Percentiles rank a stretch among this genome's conserved stretches.
These are phyloP conservation scores for Hedya salicella DNA, from an alignment of 2,888 invertebrate genomes.

Conservation along the genomic window DNA sequence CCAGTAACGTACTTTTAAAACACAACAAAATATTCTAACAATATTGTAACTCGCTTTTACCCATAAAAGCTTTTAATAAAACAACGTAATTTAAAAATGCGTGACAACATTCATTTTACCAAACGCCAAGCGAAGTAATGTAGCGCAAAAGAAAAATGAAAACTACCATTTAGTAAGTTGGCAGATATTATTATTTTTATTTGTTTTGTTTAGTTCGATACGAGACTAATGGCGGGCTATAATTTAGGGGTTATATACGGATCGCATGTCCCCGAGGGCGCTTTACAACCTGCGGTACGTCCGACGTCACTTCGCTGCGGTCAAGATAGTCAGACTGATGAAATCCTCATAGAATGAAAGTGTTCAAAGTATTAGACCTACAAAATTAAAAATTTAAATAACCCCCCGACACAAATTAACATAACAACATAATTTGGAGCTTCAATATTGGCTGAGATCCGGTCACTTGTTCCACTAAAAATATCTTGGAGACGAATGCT, in stretches of 20 bases:
- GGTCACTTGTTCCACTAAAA: no score
- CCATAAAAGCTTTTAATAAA: no score
- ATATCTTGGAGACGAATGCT: no score
- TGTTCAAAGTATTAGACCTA: no score
- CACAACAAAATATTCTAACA: not conserved
- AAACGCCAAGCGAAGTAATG: conserved; percentile 3
- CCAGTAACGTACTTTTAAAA: no score
- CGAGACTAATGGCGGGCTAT: conserved; percentile 38
- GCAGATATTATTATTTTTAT: conserved; percentile 38
- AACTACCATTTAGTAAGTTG: conserved; percentile 35
- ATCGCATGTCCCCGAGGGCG: conserved; percentile 36
- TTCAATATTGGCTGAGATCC: no score
- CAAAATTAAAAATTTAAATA: no score
- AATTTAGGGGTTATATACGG: conserved; percentile 41
- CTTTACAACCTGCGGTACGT: conserved; percentile 13
- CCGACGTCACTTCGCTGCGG: not conserved
- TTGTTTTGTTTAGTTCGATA: conserved; percentile 43
- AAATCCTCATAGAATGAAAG: no score
- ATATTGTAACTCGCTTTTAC: no score
- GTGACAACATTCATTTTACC: conserved; percentile 32
- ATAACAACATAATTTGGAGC: no score
- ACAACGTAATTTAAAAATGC: conserved; percentile 3
- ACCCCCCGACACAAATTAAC: no score
- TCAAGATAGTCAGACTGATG: no score
- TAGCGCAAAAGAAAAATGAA: conserved; percentile 31